These are phyloP conservation scores for Caenorhabditis sinica DNA, from an alignment of 2,888 invertebrate genomes.

Conservation along the genomic window DNA sequence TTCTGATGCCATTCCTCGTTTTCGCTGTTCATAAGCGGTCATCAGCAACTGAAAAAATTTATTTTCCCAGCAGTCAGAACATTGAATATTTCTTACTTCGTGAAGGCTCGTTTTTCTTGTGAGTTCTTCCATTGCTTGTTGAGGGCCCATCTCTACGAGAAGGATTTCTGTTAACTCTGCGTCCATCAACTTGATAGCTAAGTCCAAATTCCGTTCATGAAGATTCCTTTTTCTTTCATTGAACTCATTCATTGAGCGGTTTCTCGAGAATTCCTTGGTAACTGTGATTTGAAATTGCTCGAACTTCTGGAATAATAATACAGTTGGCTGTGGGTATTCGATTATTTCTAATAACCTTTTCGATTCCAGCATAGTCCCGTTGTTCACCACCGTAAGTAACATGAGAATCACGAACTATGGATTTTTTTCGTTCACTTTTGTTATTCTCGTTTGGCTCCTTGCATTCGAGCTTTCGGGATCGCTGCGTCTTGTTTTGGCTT, in stretches of 20 bases:
- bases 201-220: not conserved
- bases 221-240: not conserved
- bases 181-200: not conserved
- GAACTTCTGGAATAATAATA: not conserved
- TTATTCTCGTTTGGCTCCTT: not conserved
- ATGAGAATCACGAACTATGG: not conserved
- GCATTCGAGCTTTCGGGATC: not conserved
- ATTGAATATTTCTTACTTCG: not conserved
- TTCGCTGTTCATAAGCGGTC: not conserved
- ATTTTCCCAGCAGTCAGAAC: not conserved
- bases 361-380: not conserved
- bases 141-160: not conserved
- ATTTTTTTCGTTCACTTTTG: not conserved
- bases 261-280: not conserved
- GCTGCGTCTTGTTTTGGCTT: not conserved
- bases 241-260: not conserved
- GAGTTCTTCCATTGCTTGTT: not conserved
- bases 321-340: not conserved
- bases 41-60: not conserved
- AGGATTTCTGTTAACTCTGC: not conserved
- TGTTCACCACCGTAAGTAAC: not conserved
- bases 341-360: not conserved
- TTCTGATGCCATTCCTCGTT: not conserved
- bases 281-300: not conserved
- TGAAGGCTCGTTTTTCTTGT: not conserved